A percentile compares a stretch with the other conserved stretches of the same genome.
Evolutionary conservation across 2,888 invertebrate genomes (phyloP).

Genomic region (Diarsia rubi): DNA sequence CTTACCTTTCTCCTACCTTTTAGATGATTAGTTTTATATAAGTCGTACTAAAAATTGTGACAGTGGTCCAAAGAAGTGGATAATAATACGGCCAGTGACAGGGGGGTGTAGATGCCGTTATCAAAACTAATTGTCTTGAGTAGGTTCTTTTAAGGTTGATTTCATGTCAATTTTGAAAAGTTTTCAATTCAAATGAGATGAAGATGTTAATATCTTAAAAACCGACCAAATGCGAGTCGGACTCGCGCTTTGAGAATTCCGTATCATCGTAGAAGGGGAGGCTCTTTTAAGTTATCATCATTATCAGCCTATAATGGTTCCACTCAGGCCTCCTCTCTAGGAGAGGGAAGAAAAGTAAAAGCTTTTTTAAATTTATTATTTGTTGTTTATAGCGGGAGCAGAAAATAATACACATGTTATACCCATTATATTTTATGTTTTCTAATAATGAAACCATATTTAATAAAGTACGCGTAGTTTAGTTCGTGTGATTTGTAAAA

Average conservation of each 20-base stretch:
- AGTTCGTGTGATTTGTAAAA: constrained; percentile 8
- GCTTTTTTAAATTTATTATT: too few species aligned
- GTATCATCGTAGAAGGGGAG: too few species aligned
- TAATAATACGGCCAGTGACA: background rate
- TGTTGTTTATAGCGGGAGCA: too few species aligned
- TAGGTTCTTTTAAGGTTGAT: constrained; percentile 1
- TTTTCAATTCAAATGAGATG: background rate
- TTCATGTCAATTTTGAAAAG: background rate
- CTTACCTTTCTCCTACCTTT: too few species aligned
- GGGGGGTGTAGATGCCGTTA: constrained; percentile 16
- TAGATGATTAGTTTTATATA: constrained; percentile 69
- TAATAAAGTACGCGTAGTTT: background rate
- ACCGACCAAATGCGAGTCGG: too few species aligned
- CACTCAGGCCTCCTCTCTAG: too few species aligned
- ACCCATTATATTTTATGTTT: background rate
- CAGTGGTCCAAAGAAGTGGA: constrained; percentile 41
- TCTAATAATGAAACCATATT: background rate
- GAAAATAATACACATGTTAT: too few species aligned
- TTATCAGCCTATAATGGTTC: too few species aligned
- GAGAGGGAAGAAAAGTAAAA: too few species aligned
- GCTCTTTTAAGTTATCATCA: too few species aligned
- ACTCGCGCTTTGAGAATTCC: too few species aligned
- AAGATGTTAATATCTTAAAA: too few species aligned
- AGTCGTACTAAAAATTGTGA: constrained; percentile 59
- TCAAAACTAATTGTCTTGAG: constrained; percentile 17